A percentile compares a stretch with the other conserved stretches of the same genome.
Evolutionary conservation across 2,888 invertebrate species (phyloP).

Genomic region (Gari tellinella): DNA sequence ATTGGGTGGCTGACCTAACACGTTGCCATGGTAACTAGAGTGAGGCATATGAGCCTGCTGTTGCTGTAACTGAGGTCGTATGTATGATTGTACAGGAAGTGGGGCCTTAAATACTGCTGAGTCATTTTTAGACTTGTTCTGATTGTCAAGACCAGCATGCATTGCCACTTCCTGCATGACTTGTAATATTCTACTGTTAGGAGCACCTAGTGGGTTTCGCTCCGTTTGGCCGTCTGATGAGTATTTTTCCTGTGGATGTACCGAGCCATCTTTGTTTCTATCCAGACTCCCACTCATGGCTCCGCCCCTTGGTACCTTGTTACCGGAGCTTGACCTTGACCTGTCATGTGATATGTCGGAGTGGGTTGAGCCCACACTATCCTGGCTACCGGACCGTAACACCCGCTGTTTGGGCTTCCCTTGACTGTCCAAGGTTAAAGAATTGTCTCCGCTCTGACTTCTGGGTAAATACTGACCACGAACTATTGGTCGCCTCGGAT

Average conservation of each 20-base stretch:
- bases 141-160: slow-evolving; percentile 76
- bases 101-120: slow-evolving; percentile 49
- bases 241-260: slow-evolving; percentile 26
- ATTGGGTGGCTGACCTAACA: slow-evolving; percentile 21
- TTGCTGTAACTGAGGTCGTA: slow-evolving; percentile 27
- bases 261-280: slow-evolving; percentile 59
- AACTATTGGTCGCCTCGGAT: slow-evolving; percentile 61
- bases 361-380: slow-evolving; percentile 90
- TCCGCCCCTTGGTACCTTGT: slow-evolving; percentile 72
- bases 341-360: slow-evolving; percentile 83
- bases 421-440: slow-evolving; percentile 65
- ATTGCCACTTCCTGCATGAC: slow-evolving; percentile 82
- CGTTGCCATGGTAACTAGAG: neutral
- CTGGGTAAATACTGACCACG: slow-evolving; percentile 63
- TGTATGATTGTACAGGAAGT: slow-evolving; percentile 37
- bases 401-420: slow-evolving; percentile 84
- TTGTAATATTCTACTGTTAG: slow-evolving; percentile 78
- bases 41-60: slow-evolving; percentile 26
- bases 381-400: slow-evolving; percentile 91
- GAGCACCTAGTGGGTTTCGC: slow-evolving; percentile 52
- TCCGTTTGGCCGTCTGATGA: slow-evolving; percentile 52
- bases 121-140: slow-evolving; percentile 36
- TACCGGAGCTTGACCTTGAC: slow-evolving; percentile 69
- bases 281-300: slow-evolving; percentile 76
- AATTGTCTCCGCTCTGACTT: slow-evolving; percentile 71